Base-by-base conservation (phyloP, 2,797 vertebrate species). In the Rachycentron canadum region DNA sequence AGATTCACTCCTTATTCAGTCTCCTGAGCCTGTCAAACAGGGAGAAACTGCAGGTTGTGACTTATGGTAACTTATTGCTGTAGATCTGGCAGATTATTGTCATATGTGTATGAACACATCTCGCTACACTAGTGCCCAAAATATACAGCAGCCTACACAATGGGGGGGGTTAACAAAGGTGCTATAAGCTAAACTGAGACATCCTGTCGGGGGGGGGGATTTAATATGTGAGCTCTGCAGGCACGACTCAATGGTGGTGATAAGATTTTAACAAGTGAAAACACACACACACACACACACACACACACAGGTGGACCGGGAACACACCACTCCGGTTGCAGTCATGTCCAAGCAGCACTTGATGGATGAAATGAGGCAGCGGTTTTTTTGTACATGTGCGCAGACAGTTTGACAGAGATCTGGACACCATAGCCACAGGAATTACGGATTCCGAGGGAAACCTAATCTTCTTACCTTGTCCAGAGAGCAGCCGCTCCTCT, bases 381-480 rank as follows among this genome's bases (percentile, higher is more conserved):
- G 23, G 45, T 21, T 55, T 34, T 55, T 10, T n/a, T n/a, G n/a
- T n/a, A 21, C 68, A 43, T 40, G 36, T 23, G 9, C 25, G 17
- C 19, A 9, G 47, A 23, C 25, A 58, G 14, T 32, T 72, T 53
- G 59, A 75, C 76, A 40, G 53, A 49, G 47, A 61, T 75, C 59
- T 65, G 69, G 52, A 40, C 73, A 72, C 45, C 56, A 40, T 4
- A 26, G 69, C 8, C 56, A 52, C 56, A 52, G 87, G 90, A 91
- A 90, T 90, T 88, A 91, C 67, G 45, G 84, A 58, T 78, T 81
- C 50, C 67, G 47, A n/a, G 7, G 77, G 65, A 82, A 61, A 81
- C 76, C 17, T 94, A 94, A 94, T 91, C 93, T 90, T 12, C 93
- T 94, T 94, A 94, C 94, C 92, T 92, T 76, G 73, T 83, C 36